Evolutionary conservation across 2,113 vertebrate species (phyloP), one percentile per base, ranked within the genome.

Genomic region (Callionymus lyra): DNA sequence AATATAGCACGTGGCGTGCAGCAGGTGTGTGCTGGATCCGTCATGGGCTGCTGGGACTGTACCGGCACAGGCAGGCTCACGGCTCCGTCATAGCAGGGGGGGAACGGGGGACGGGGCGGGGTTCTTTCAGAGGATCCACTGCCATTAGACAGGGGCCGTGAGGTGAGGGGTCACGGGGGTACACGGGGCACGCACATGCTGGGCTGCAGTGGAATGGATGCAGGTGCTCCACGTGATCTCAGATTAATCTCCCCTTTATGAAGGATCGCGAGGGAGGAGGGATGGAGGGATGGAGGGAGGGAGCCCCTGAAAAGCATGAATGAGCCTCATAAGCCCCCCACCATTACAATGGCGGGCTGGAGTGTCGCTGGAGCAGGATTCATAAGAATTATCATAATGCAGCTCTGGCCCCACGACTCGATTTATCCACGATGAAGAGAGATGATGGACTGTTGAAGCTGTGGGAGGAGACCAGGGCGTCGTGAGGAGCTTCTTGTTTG

Each of bases 21-120:
- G 80, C 76, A 82, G 80, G 80, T 85, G 81, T 74, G 77, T 74
- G 65, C 72, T 76, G 81, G 79, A 83, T 80, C 68, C 79, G 77
- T 81, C 71, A 77, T 47, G 33, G 57, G 53, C 47, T 33, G 44
- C 40, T 40, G 56, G 34, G 14, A 68, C 56, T 61, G 47, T 70
- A 74, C 59, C 3, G 42, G 34, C 43, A 34, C 27, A 53, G 48
- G 44, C 53, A 39, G 19, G 31, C 57, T 58, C 55, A 50, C 40
- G 51, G 58, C 55, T 31, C 16, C 49, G 5, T 2, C 31, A 6
- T 16, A n/a, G n/a, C n/a, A n/a, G n/a, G n/a, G 52, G 44, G 55
- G 47, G 18, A 10, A 2, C 11, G 4, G 32, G 47, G 56, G 2
- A 40, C 57, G 10, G 18, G 35, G 60, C 53, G 65, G 65, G 57